phyloP scores from a whole-genome alignment of 2,888 invertebrate genomes.

The Tetranychus piercei region DNA sequence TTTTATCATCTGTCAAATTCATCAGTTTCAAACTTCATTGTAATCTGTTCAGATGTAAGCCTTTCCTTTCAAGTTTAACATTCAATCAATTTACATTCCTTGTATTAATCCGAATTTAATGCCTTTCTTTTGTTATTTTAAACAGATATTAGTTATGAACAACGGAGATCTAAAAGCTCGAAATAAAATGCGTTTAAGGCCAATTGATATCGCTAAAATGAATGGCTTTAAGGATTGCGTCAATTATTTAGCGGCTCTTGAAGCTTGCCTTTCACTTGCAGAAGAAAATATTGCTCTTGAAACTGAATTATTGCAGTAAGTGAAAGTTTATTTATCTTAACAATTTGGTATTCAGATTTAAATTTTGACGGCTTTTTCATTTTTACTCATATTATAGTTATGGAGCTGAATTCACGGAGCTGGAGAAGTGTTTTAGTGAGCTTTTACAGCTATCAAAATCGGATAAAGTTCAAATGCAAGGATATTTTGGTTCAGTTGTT shows the following conservation, averaged over 20 bases:
- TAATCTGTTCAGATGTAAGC: no score
- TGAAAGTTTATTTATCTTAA: neutral
- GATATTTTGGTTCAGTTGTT: neutral
- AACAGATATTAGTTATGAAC: neutral
- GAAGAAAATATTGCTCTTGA: constrained; percentile 8
- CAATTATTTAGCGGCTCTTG: constrained; percentile 8
- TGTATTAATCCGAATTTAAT: no score
- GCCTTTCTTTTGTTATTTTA: no score
- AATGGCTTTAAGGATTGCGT: neutral
- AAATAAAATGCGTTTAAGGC: neutral
- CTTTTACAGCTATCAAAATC: neutral
- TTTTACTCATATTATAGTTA: neutral
- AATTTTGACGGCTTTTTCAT: neutral
- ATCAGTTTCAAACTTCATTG: no score
- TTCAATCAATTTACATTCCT: no score
- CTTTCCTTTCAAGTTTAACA: no score
- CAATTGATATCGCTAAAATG: neutral
- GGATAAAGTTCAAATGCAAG: neutral
- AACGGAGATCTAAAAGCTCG: neutral
- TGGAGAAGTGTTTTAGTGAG: constrained; percentile 10
- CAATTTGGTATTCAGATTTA: neutral
- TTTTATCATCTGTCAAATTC: no score
- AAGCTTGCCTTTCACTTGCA: constrained; percentile 4
- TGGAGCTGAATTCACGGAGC: neutral
- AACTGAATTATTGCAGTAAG: constrained; percentile 7